Percentiles rank a stretch among this genome's conserved stretches.
phyloP scores from a whole-genome alignment of 2,888 invertebrate genomes.

The Cheilosia grossa region DNA sequence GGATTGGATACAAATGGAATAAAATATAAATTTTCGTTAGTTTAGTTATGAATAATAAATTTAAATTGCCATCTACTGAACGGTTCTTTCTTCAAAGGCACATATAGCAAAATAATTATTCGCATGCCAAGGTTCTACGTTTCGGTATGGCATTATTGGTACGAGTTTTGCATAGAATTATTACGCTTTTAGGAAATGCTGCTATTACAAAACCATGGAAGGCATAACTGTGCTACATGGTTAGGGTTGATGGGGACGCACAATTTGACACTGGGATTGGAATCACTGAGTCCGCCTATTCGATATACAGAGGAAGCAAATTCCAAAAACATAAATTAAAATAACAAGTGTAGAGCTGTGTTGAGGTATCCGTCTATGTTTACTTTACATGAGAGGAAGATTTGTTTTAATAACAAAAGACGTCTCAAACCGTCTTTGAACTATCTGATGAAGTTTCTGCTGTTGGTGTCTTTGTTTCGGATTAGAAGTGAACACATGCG shows the following conservation, averaged over 20 bases:
- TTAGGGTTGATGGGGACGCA: too few species aligned
- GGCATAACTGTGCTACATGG: too few species aligned
- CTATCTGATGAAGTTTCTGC: background rate
- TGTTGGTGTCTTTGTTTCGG: background rate
- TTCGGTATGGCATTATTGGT: background rate
- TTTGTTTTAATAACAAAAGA: too few species aligned
- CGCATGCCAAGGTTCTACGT: background rate
- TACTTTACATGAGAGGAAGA: background rate
- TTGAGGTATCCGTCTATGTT: constrained; percentile 36
- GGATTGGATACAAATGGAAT: background rate
- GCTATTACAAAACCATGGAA: too few species aligned
- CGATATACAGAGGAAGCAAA: constrained; percentile 7
- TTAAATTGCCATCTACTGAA: constrained; percentile 3
- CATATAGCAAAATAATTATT: constrained; percentile 14
- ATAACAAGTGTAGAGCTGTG: constrained; percentile 4
- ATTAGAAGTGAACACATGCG: constrained; percentile 37
- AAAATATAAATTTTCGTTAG: background rate
- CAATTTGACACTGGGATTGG: too few species aligned
- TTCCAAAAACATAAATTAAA: background rate
- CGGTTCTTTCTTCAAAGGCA: constrained; percentile 19
- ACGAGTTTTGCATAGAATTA: too few species aligned
- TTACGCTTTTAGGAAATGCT: too few species aligned
- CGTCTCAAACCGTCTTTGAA: too few species aligned
- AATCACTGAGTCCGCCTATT: constrained; percentile 18
- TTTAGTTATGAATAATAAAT: background rate